phyloP scores from a whole-genome alignment of 1,140 invertebrate genomes.

The Drosophila bipectinata region DNA sequence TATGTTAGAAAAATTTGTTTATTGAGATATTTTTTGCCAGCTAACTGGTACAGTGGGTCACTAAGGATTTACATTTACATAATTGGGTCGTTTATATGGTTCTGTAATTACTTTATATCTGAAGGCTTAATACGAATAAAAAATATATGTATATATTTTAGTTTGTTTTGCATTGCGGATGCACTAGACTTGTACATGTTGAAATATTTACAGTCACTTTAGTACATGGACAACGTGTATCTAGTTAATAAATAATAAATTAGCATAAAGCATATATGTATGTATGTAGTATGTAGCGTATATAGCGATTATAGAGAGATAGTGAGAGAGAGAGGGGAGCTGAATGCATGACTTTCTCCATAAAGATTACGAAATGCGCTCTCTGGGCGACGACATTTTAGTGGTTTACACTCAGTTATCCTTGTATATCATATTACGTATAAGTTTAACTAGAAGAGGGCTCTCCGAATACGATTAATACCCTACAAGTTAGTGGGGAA shows the following conservation, averaged over 20 bases:
- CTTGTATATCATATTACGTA: constrained; percentile 55
- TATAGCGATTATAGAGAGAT: constrained; percentile 10
- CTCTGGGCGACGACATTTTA: constrained; percentile 75
- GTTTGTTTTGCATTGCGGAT: constrained; percentile 33
- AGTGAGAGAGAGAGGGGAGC: constrained; percentile 38
- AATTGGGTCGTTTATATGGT: constrained; percentile 42
- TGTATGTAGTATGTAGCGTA: background rate
- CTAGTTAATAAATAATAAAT: constrained; percentile 76
- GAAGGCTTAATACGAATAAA: constrained; percentile 62
- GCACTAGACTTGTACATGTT: constrained; percentile 46
- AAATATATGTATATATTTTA: constrained; percentile 45
- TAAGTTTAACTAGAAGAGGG: constrained; percentile 49
- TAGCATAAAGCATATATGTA: constrained; percentile 49
- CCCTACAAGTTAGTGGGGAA: constrained; percentile 57
- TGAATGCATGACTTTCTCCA: constrained; percentile 46
- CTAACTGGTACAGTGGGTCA: constrained; percentile 71
- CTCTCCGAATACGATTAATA: constrained; percentile 55
- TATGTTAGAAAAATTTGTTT: constrained; percentile 77
- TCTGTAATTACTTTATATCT: constrained; percentile 54
- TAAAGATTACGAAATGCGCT: constrained; percentile 68
- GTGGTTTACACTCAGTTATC: constrained; percentile 43
- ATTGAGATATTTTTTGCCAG: constrained; percentile 75
- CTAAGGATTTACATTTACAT: constrained; percentile 52
- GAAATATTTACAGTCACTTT: constrained; percentile 62
- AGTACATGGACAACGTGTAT: constrained; percentile 43